Percentiles rank a stretch among this genome's conserved stretches.
phyloP scores from a whole-genome alignment of 2,888 invertebrate species.

The Caenorhabditis plicata region DNA sequence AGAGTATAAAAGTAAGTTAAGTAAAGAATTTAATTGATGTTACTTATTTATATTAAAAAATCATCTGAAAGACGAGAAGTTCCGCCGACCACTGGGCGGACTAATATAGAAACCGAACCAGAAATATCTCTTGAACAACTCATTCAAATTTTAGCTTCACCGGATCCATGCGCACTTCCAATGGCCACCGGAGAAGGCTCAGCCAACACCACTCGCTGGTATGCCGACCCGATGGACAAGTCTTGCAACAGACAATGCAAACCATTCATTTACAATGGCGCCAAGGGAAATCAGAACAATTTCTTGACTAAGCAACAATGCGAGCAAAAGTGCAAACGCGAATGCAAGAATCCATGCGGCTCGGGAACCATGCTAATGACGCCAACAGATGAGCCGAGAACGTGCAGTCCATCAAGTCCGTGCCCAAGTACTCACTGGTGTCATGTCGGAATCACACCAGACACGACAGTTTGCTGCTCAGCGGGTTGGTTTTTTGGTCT shows the following conservation, averaged over 20 bases:
- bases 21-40: too few relatives aligned
- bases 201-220: conserved; percentile 61
- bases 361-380: conserved; percentile 55
- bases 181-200: conserved; percentile 55
- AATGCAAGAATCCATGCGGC: conserved; percentile 60
- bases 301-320: conserved; percentile 61
- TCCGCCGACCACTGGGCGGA: too few relatives aligned
- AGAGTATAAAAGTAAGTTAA: too few relatives aligned
- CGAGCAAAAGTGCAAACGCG: conserved; percentile 44
- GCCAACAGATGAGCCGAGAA: conserved; percentile 45
- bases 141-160: conserved; percentile 39
- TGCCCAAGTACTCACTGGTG: conserved; percentile 58
- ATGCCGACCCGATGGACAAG: conserved; percentile 55
- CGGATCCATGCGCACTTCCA: conserved; percentile 56
- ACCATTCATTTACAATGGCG: conserved; percentile 59
- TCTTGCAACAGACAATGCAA: conserved; percentile 59
- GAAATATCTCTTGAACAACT: too few relatives aligned
- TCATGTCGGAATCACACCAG: conserved; percentile 59
- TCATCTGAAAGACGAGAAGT: too few relatives aligned
- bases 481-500: too few relatives aligned
- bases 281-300: conserved; percentile 64
- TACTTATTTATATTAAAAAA: too few relatives aligned
- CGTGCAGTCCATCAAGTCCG: conserved; percentile 47
- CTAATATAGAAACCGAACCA: background rate
- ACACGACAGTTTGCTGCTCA: conserved; percentile 63